A percentile compares a stretch with the other conserved stretches of the same genome.
These are phyloP conservation scores for Anoplolepis gracilipes DNA, from an alignment of 1,140 invertebrate genomes.

Conservation along the genomic window DNA sequence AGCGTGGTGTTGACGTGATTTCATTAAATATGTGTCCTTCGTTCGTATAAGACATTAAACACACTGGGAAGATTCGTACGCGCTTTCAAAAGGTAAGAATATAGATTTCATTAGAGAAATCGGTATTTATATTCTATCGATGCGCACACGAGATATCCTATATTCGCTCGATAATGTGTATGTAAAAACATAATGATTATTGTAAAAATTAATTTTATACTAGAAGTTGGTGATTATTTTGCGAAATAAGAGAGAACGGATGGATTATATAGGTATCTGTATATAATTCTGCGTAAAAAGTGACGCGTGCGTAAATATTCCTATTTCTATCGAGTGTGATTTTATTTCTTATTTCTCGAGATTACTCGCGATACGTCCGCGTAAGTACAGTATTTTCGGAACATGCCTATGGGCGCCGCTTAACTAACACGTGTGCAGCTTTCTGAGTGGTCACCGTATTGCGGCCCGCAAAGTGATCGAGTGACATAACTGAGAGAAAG, in stretches of 20 bases:
- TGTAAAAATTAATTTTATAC: no score
- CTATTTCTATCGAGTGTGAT: neutral
- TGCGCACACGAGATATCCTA: neutral
- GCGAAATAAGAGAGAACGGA: no score
- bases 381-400: constrained; percentile 11
- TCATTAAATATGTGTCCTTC: neutral
- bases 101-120: neutral
- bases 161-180: no score
- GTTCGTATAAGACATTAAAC: neutral
- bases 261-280: no score
- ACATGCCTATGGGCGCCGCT: neutral
- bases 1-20: no score
- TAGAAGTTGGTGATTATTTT: no score
- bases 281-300: neutral
- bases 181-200: no score
- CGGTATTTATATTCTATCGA: neutral
- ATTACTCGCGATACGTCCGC: neutral
- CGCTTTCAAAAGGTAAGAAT: no score
- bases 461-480: constrained; percentile 1
- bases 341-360: no score
- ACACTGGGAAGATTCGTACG: no score
- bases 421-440: constrained; percentile 9
- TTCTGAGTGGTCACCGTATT: constrained; percentile 3
- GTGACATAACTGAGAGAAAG: neutral
- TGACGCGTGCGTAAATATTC: neutral